Percentiles rank a stretch among this genome's conserved stretches.
These are phyloP conservation scores for Celastrina argiolus DNA, from an alignment of 2,888 invertebrate species.

Conservation along the genomic window DNA sequence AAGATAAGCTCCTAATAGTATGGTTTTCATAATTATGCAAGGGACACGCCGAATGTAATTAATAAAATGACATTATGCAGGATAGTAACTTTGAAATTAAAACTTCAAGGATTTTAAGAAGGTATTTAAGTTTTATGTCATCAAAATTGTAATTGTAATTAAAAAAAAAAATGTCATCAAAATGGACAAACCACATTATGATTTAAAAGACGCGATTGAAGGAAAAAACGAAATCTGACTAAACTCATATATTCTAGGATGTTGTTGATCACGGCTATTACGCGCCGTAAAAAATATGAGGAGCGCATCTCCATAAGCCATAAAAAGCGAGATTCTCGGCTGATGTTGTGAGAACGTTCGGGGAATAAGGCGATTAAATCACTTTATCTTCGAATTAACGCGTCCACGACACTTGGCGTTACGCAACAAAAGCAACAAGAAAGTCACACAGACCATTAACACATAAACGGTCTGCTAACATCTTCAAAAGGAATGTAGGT, in stretches of 20 bases:
- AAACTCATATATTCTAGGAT: constrained; percentile 1
- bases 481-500: background rate
- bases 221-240: background rate
- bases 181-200: background rate
- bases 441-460: background rate
- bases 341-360: constrained; percentile 7
- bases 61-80: too few species aligned
- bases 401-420: background rate
- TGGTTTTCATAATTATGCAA: too few species aligned
- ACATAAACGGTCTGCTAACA: background rate
- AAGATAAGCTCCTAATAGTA: too few species aligned
- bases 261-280: background rate
- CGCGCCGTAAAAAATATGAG: constrained; percentile 23
- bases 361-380: constrained; percentile 13
- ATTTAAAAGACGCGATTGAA: background rate
- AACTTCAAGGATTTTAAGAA: background rate
- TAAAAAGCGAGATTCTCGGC: constrained; percentile 31
- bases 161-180: too few species aligned
- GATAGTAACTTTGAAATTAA: background rate
- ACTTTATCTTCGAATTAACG: constrained; percentile 2
- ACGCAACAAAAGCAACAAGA: background rate
- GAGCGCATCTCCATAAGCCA: constrained; percentile 33
- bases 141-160: background rate
- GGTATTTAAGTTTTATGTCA: background rate
- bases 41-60: too few species aligned